phyloP scores from a whole-genome alignment of 1,140 invertebrate species.

The Fopius arisanus region DNA sequence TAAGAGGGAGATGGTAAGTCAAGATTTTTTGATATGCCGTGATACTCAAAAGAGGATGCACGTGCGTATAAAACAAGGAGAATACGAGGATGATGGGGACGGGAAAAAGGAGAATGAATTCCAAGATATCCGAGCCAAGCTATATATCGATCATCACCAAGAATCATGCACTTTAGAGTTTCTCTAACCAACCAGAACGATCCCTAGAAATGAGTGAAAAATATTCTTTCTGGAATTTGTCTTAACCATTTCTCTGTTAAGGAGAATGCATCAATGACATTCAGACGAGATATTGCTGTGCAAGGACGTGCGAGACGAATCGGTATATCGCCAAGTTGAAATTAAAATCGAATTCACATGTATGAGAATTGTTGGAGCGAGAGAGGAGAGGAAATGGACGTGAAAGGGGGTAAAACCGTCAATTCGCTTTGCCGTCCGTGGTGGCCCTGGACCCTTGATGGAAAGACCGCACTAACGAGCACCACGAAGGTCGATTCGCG shows the following conservation, averaged over 20 bases:
- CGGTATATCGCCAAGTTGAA: background rate
- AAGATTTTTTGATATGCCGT: background rate
- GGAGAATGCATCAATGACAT: constrained; percentile 8
- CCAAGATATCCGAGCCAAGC: constrained; percentile 4
- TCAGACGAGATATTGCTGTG: background rate
- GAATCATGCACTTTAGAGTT: background rate
- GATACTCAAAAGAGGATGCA: background rate
- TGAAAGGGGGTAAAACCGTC: constrained; percentile 7
- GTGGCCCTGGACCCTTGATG: constrained; percentile 27
- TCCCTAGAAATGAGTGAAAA: background rate
- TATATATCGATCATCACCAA: constrained; percentile 37
- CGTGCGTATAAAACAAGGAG: background rate
- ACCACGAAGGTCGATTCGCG: constrained; percentile 20
- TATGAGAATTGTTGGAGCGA: background rate
- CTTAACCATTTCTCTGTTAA: background rate
- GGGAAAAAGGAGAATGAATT: constrained; percentile 16
- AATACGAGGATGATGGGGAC: constrained; percentile 17
- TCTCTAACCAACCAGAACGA: background rate
- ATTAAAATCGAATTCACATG: constrained; percentile 25
- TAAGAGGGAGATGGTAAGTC: constrained; percentile 14
- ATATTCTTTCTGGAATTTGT: background rate
- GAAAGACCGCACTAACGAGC: constrained; percentile 25
- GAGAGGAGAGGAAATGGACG: constrained; percentile 14
- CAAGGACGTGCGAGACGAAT: constrained; percentile 19
- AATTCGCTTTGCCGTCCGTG: constrained; percentile 20